Conservation (phyloP, 2,888 invertebrate species). For the Exephanes ischioxanthus region DNA sequence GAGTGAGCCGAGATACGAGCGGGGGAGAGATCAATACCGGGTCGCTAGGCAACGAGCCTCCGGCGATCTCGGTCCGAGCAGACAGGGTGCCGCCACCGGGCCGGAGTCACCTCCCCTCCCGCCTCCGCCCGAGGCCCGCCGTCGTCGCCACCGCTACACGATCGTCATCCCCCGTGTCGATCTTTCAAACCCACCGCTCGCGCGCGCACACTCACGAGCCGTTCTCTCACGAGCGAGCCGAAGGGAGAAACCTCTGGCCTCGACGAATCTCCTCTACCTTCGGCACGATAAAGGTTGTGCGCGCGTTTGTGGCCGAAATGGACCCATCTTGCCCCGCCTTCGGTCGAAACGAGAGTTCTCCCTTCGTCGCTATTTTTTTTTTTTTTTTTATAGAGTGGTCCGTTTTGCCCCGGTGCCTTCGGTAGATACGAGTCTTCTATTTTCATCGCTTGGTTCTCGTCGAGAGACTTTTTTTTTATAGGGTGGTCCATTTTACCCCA, state of each 20-base stretch:
- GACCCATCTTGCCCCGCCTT: no score
- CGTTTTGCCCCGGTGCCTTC: no score
- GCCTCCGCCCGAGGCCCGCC: conserved; percentile 78
- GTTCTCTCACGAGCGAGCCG: background rate
- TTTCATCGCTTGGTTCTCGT: no score
- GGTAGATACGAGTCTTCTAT: no score
- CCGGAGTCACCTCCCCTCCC: conserved; percentile 42
- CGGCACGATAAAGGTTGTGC: no score
- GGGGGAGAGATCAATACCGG: conserved; percentile 85
- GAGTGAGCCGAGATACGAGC: conserved; percentile 79
- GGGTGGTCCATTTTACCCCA: no score
- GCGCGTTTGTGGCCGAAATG: no score
- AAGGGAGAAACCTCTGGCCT: conserved; percentile 19
- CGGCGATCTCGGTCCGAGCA: conserved; percentile 87
- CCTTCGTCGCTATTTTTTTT: no score
- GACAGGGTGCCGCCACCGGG: conserved; percentile 87
- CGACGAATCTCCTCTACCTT: conserved; percentile 40
- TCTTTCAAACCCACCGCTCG: background rate
- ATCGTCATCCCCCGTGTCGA: conserved; percentile 1
- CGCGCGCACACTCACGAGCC: no score
- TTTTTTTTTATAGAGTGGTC: no score
- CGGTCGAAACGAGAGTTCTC: no score
- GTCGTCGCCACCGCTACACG: conserved; percentile 75
- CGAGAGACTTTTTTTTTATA: no score
- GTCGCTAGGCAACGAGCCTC: conserved; percentile 85